A percentile compares a stretch with the other conserved stretches of the same genome.
phyloP scores from a whole-genome alignment of 1,140 invertebrate species.

The Sarcophaga bullata region DNA sequence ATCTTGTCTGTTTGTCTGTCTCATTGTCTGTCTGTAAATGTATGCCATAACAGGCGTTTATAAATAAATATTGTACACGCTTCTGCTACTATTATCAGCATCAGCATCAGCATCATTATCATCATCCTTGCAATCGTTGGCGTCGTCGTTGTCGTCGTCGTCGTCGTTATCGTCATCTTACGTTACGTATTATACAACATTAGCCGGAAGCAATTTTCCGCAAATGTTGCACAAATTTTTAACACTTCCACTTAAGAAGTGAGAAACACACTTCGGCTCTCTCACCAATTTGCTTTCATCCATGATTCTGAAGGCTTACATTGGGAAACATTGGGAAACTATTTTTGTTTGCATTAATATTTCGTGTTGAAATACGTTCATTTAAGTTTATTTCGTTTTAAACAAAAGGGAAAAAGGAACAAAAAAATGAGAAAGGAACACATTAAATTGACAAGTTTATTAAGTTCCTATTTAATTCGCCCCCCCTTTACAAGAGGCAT shows the following conservation, averaged over 20 bases:
- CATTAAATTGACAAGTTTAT: slow-evolving; percentile 36
- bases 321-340: slow-evolving; percentile 6
- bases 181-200: neutral
- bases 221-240: slow-evolving; percentile 37
- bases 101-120: no score
- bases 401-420: neutral
- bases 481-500: neutral
- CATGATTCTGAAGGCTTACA: neutral
- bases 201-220: slow-evolving; percentile 38
- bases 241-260: slow-evolving; percentile 27
- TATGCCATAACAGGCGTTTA: no score
- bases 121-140: no score
- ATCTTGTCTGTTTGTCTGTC: neutral
- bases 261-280: no score
- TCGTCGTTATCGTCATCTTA: neutral
- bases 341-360: slow-evolving; percentile 26
- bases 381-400: neutral
- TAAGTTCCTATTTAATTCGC: slow-evolving; percentile 7
- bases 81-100: no score
- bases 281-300: neutral
- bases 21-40: neutral
- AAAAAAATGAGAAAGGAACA: neutral
- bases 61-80: no score
- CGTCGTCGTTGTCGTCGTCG: neutral
- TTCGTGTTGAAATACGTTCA: neutral